Conservation (phyloP, 2,797 vertebrate genomes). For the Phataginus tricuspis region DNA sequence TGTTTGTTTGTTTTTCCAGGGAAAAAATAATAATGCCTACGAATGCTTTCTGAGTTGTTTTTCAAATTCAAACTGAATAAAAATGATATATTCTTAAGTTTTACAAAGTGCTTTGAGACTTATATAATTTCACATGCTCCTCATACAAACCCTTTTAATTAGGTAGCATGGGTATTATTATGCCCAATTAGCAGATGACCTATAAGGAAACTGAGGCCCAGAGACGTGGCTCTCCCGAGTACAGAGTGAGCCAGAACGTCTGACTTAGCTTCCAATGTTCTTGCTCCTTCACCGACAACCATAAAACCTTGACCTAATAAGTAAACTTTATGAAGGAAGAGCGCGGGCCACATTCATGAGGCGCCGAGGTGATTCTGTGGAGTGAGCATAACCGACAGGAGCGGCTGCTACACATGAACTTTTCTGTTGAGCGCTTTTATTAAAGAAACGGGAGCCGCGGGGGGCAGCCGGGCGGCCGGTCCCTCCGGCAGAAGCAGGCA, state of each 20-base stretch:
- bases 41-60: not conserved
- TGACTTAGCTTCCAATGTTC: not conserved
- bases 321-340: not conserved
- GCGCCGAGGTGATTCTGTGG: not conserved
- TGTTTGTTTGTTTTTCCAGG: not conserved
- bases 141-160: not conserved
- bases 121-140: not conserved
- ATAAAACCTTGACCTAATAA: not conserved
- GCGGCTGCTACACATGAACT: conserved; percentile 26
- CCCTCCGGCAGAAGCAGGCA: conserved; percentile 18
- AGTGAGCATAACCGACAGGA: not conserved
- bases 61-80: not conserved
- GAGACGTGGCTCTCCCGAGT: not conserved
- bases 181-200: not conserved
- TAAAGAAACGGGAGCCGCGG: not conserved
- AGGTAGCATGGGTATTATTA: not conserved
- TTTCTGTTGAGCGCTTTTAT: conserved; percentile 11
- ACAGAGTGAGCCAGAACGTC: not conserved
- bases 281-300: not conserved
- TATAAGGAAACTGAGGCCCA: conserved; percentile 41
- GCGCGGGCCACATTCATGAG: not conserved
- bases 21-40: not conserved
- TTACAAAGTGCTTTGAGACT: not conserved
- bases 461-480: not conserved
- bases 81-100: not conserved